A percentile compares a stretch with the other conserved stretches of the same genome.
These are phyloP conservation scores for Antheraea pernyi DNA, from an alignment of 1,140 invertebrate species.

Conservation along the genomic window DNA sequence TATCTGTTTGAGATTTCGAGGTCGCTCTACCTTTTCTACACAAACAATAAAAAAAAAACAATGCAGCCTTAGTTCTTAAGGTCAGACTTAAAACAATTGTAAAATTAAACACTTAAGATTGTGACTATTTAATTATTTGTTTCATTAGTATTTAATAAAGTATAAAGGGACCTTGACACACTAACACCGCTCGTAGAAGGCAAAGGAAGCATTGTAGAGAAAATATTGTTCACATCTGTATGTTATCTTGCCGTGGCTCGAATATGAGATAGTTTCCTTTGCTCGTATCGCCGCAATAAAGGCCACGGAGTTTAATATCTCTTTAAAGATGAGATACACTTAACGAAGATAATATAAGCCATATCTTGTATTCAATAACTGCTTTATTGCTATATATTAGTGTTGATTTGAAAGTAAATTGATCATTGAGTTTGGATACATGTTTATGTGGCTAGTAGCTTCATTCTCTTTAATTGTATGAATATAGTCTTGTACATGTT, in stretches of 20 bases:
- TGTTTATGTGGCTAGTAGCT: too few relatives aligned
- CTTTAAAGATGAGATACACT: too few relatives aligned
- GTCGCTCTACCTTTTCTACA: slow-evolving; percentile 16
- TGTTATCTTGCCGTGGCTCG: not conserved
- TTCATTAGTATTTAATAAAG: slow-evolving; percentile 40
- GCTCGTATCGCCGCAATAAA: too few relatives aligned
- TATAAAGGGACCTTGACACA: slow-evolving; percentile 49
- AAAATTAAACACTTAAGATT: slow-evolving; percentile 40
- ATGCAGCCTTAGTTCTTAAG: slow-evolving; percentile 32
- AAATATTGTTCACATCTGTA: not conserved
- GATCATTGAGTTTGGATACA: too few relatives aligned
- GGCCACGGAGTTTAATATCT: too few relatives aligned
- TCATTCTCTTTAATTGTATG: too few relatives aligned
- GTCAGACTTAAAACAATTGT: slow-evolving; percentile 40
- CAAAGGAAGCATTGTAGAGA: not conserved
- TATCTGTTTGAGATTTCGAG: slow-evolving; percentile 17
- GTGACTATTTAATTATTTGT: slow-evolving; percentile 43
- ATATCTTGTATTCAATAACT: too few relatives aligned
- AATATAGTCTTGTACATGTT: too few relatives aligned
- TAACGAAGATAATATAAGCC: too few relatives aligned
- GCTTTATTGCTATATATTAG: too few relatives aligned
- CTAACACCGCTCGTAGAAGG: slow-evolving; percentile 18
- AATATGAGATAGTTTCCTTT: not conserved
- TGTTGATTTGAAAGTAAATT: too few relatives aligned
- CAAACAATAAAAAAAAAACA: slow-evolving; percentile 32